These are phyloP conservation scores for Tamandua tetradactyla DNA, from an alignment of 2,797 vertebrate species.

Conservation along the genomic window DNA sequence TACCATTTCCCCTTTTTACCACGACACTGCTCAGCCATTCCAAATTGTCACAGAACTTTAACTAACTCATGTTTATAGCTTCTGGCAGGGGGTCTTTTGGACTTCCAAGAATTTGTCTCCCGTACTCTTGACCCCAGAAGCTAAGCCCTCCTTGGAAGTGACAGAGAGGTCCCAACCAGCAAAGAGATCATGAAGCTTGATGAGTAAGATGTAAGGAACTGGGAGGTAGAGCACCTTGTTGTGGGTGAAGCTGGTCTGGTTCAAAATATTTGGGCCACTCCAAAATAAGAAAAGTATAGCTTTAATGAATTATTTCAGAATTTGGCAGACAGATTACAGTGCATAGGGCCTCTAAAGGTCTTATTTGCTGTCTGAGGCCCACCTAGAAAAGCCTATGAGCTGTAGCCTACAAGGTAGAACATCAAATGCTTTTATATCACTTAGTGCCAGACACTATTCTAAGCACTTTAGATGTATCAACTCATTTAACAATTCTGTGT, in stretches of 20 bases:
- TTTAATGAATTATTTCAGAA: conserved; percentile 29
- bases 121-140: neutral
- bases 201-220: neutral
- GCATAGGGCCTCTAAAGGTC: neutral
- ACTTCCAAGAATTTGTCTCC: conserved; percentile 29
- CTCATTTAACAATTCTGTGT: neutral
- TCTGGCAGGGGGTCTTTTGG: neutral
- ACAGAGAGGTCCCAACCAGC: neutral
- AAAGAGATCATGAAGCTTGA: conserved; percentile 14
- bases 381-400: neutral
- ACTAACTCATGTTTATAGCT: conserved; percentile 25
- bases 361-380: neutral
- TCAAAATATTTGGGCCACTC: neutral
- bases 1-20: neutral
- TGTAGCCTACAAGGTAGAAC: conserved; percentile 1
- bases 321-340: neutral
- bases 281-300: conserved; percentile 42
- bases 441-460: neutral
- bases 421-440: conserved; percentile 2
- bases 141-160: conserved; percentile 53
- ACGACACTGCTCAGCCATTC: neutral
- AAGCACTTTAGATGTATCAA: neutral
- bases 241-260: neutral
- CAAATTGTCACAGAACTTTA: conserved; percentile 30
- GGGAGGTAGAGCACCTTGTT: neutral